phyloP scores from a whole-genome alignment of 1,140 invertebrate species.

The Aphaenogaster floridana region DNA sequence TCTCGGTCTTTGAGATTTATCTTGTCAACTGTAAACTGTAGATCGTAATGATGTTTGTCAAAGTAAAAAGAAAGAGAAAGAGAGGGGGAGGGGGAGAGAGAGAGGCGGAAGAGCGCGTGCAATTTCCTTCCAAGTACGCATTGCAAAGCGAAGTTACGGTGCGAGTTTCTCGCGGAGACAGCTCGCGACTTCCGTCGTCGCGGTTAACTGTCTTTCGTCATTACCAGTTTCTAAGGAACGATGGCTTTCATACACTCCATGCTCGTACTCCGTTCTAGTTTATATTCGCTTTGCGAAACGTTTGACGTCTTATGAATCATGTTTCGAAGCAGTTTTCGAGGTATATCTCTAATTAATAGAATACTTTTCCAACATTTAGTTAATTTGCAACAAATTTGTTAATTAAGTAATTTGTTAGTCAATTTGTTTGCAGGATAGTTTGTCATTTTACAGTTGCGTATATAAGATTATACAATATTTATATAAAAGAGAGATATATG shows the following conservation, averaged over 20 bases:
- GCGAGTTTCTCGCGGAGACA: constrained; percentile 42
- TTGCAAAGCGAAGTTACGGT: constrained; percentile 33
- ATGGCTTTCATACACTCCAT: constrained; percentile 18
- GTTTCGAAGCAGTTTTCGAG: background rate
- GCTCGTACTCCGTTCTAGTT: constrained; percentile 20
- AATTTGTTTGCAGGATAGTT: background rate
- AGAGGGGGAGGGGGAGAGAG: background rate
- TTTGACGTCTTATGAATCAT: background rate
- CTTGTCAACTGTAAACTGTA: constrained; percentile 30
- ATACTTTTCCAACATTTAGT: background rate
- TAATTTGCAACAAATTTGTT: background rate
- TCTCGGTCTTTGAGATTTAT: constrained; percentile 4
- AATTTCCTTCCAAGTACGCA: constrained; percentile 46
- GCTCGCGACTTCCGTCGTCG: constrained; percentile 39
- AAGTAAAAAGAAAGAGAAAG: background rate
- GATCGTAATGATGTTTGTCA: constrained; percentile 11
- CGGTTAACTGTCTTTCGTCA: constrained; percentile 56
- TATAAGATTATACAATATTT: background rate
- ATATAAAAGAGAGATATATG: background rate
- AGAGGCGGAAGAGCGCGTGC: background rate
- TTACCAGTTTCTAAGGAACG: constrained; percentile 38
- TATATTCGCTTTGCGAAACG: constrained; percentile 14
- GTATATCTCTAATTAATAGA: background rate
- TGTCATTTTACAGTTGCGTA: background rate
- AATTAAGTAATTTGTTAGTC: background rate